Evolutionary conservation across 2,888 invertebrate species (phyloP).

Genomic region (Drosophila algonquin): DNA sequence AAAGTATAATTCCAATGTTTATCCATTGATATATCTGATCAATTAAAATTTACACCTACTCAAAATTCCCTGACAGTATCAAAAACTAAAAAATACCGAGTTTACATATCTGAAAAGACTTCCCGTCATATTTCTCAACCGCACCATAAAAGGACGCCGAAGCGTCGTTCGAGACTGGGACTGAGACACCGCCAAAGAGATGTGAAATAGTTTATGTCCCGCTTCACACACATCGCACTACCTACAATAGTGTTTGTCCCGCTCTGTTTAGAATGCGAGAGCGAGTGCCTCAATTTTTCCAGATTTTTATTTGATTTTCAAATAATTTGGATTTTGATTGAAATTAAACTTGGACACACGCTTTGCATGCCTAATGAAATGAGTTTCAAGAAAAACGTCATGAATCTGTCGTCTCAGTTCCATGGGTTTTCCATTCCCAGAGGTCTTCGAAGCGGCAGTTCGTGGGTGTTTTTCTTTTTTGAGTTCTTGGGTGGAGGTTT

Average conservation of each 20-base stretch:
- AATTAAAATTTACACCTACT: neutral
- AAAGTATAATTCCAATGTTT: too few species aligned
- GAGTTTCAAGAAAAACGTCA: slow-evolving; percentile 13
- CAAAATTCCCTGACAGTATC: slow-evolving; percentile 8
- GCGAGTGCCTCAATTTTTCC: slow-evolving; percentile 45
- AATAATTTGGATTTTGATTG: slow-evolving; percentile 78
- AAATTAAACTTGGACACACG: slow-evolving; percentile 67
- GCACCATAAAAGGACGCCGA: slow-evolving; percentile 12
- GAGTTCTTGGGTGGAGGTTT: neutral
- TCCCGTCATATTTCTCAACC: slow-evolving; percentile 47
- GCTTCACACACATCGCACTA: slow-evolving; percentile 57
- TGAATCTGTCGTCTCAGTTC: slow-evolving; percentile 10
- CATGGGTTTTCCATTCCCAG: slow-evolving; percentile 30
- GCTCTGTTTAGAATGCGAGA: slow-evolving; percentile 39
- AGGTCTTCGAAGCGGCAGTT: neutral
- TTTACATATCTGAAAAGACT: slow-evolving; percentile 42
- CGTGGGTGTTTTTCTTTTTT: slow-evolving; percentile 39
- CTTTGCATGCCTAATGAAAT: slow-evolving; percentile 64
- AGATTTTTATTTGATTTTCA: slow-evolving; percentile 73
- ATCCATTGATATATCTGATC: too few species aligned
- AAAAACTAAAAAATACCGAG: neutral
- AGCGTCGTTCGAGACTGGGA: too few species aligned
- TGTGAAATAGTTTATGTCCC: slow-evolving; percentile 70
- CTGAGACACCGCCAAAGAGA: slow-evolving; percentile 42
- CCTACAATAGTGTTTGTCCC: neutral